Evolutionary conservation across 2,113 vertebrate genomes (phyloP).

Genomic region (Amphilophus citrinellus): DNA sequence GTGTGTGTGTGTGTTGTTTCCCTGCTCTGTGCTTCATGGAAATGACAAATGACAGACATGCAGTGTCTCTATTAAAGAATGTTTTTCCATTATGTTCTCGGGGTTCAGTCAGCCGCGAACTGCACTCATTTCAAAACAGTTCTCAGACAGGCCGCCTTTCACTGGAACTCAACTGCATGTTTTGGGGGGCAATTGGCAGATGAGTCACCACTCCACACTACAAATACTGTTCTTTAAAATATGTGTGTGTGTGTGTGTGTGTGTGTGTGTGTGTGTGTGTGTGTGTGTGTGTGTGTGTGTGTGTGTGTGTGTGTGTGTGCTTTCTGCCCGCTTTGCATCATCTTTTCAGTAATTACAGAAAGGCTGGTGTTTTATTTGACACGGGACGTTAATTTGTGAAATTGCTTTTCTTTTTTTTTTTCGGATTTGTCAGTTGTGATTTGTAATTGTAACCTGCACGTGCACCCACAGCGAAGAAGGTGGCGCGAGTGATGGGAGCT

Average conservation of each 20-base stretch:
- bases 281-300: neutral
- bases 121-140: slow-evolving; percentile 32
- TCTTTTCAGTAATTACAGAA: neutral
- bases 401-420: neutral
- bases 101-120: slow-evolving; percentile 35
- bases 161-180: neutral
- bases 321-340: neutral
- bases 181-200: slow-evolving; percentile 23
- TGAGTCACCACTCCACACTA: slow-evolving; percentile 61
- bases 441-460: neutral
- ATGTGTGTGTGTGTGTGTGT: neutral
- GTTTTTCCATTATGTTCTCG: slow-evolving; percentile 47
- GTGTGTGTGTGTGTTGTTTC: slow-evolving; percentile 20
- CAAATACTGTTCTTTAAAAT: slow-evolving; percentile 20
- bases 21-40: slow-evolving; percentile 13
- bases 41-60: slow-evolving; percentile 57
- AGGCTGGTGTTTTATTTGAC: neutral
- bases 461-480: neutral
- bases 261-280: neutral
- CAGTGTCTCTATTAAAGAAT: slow-evolving; percentile 49
- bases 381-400: neutral
- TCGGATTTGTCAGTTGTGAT: neutral
- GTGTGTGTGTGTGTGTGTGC: neutral
- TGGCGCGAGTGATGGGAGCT: neutral
- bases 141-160: slow-evolving; percentile 44